Conservation (phyloP, 2,113 vertebrate genomes). For the Sinocyclocheilus rhinocerous region DNA sequence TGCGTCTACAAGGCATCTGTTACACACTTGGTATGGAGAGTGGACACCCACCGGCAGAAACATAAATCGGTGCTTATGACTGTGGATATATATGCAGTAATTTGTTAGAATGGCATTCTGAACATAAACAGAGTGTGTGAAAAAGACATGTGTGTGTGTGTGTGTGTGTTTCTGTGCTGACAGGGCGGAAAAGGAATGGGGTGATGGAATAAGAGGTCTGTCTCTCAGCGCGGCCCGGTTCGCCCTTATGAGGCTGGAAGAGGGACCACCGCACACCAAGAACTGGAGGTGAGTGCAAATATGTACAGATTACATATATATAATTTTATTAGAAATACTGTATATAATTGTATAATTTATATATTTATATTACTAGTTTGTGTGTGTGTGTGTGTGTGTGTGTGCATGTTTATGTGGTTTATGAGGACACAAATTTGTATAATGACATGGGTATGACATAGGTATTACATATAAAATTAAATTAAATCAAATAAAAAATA, state of each 20-base stretch:
- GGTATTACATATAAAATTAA: too few relatives aligned
- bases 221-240: slow-evolving; percentile 95
- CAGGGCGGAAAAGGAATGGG: slow-evolving; percentile 99
- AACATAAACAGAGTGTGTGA: background rate
- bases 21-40: too few relatives aligned
- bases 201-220: slow-evolving; percentile 93
- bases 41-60: too few relatives aligned
- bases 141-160: slow-evolving; percentile 10
- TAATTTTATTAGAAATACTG: too few relatives aligned
- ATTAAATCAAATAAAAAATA: too few relatives aligned
- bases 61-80: too few relatives aligned
- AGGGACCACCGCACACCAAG: slow-evolving; percentile 96
- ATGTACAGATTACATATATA: background rate
- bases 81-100: background rate
- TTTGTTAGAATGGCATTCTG: background rate
- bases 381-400: slow-evolving; percentile 3
- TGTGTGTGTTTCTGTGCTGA: slow-evolving; percentile 40
- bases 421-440: too few relatives aligned
- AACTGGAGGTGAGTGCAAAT: slow-evolving; percentile 87
- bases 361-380: too few relatives aligned
- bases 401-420: too few relatives aligned
- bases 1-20: too few relatives aligned
- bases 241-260: slow-evolving; percentile 91
- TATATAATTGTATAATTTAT: too few relatives aligned
- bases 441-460: too few relatives aligned